A percentile compares a stretch with the other conserved stretches of the same genome.
These are phyloP conservation scores for Arvicanthis niloticus DNA, from an alignment of 2,113 vertebrate species.

Conservation along the genomic window DNA sequence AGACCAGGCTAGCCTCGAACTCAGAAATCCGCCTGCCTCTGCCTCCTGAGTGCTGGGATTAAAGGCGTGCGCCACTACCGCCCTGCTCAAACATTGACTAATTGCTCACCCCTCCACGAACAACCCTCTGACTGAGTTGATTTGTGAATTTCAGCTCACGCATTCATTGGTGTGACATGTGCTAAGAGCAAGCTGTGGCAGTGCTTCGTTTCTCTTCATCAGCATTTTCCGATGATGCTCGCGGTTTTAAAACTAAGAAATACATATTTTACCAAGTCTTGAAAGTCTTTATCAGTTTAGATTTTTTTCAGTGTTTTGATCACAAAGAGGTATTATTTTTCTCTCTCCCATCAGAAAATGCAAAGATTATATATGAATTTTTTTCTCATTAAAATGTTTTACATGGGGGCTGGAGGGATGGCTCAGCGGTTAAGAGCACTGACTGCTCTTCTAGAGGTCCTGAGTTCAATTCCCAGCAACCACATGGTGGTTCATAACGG, in stretches of 20 bases:
- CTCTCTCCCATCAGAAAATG: background rate
- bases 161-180: background rate
- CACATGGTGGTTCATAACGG: too few species aligned
- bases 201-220: background rate
- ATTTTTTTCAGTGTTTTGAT: constrained; percentile 35
- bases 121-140: background rate
- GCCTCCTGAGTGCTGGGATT: too few species aligned
- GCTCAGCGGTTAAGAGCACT: too few species aligned
- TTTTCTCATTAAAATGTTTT: background rate
- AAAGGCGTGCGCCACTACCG: too few species aligned
- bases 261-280: background rate
- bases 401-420: too few species aligned
- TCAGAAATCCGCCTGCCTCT: too few species aligned
- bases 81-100: background rate
- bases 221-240: background rate
- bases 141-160: background rate
- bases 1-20: too few species aligned
- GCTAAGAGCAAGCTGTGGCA: background rate
- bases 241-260: background rate
- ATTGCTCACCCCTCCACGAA: background rate
- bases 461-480: too few species aligned
- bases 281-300: background rate
- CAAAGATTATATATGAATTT: background rate
- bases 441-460: too few species aligned
- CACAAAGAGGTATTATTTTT: background rate